Evolutionary conservation across 2,797 vertebrate species (phyloP).

Genomic region (Chelmon rostratus): DNA sequence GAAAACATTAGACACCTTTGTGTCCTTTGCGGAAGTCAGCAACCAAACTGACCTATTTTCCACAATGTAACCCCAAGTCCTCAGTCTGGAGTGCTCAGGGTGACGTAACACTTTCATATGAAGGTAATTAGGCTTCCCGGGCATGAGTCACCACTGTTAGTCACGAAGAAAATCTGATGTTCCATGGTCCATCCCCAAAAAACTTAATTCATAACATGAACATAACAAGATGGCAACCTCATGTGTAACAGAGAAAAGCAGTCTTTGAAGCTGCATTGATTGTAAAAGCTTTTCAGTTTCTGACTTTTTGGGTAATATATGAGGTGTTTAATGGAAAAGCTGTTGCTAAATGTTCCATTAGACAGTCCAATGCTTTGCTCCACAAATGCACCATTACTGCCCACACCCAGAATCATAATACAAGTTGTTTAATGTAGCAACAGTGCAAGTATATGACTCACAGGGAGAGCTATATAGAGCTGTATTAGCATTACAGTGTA

Average conservation of each 20-base stretch:
- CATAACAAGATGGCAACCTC: conserved; percentile 18
- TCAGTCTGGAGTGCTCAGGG: conserved; percentile 31
- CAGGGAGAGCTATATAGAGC: background rate
- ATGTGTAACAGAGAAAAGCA: background rate
- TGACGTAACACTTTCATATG: conserved; percentile 73
- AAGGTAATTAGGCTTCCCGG: conserved; percentile 69
- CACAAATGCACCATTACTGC: conserved; percentile 22
- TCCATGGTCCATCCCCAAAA: conserved; percentile 60
- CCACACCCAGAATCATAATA: conserved; percentile 28
- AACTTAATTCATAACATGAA: conserved; percentile 35
- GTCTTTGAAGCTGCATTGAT: conserved; percentile 17
- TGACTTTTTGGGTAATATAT: conserved; percentile 8
- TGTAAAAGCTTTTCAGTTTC: conserved; percentile 15
- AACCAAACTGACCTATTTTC: conserved; percentile 70
- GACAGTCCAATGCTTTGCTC: conserved; percentile 1
- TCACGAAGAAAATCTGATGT: conserved; percentile 63
- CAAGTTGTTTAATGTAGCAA: conserved; percentile 14
- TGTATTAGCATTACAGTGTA: conserved; percentile 15
- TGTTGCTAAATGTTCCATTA: conserved; percentile 49
- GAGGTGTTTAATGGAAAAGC: conserved; percentile 42
- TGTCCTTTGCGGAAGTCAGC: conserved; percentile 34
- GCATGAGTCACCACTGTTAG: conserved; percentile 76
- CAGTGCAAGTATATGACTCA: conserved; percentile 13
- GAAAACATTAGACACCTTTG: conserved; percentile 33
- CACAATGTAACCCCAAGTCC: conserved; percentile 46